Conservation (phyloP, 2,113 vertebrate species). For the Tachycineta bicolor region DNA sequence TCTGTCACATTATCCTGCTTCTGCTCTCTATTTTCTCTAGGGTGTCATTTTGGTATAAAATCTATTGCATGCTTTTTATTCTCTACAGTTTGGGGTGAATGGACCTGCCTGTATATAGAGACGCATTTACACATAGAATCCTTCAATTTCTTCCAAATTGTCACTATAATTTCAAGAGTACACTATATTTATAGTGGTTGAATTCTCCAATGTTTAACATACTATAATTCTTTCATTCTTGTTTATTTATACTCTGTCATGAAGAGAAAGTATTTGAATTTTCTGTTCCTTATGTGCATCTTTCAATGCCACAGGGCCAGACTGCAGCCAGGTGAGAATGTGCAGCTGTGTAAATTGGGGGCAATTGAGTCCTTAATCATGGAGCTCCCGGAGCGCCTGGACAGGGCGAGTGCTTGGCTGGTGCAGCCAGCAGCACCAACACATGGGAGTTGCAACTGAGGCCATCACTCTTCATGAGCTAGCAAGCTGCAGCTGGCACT, state of each 20-base stretch:
- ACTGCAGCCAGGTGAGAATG: not conserved
- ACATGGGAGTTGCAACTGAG: not conserved
- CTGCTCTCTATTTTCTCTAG: conserved; percentile 13
- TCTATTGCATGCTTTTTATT: conserved; percentile 30
- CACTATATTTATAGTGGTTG: conserved; percentile 25
- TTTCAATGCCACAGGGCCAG: not conserved
- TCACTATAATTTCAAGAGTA: conserved; percentile 32
- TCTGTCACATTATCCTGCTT: conserved; percentile 35
- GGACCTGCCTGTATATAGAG: not conserved
- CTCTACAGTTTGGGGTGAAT: conserved; percentile 3
- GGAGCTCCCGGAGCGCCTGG: not conserved
- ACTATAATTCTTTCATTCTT: conserved; percentile 31
- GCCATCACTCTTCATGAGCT: not conserved
- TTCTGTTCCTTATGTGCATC: not conserved
- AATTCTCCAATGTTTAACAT: not conserved
- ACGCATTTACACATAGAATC: not conserved
- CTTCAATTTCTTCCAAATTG: conserved; percentile 35
- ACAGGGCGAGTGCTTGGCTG: not conserved
- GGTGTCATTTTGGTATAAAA: conserved; percentile 53
- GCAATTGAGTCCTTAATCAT: not conserved
- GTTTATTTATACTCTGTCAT: conserved; percentile 13
- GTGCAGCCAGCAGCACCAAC: not conserved
- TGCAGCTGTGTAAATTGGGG: not conserved
- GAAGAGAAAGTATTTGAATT: conserved; percentile 3
- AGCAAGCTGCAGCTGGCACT: not conserved